Evolutionary conservation across 1,140 invertebrate genomes (phyloP).

Genomic region (Philotrypesis tridentata): DNA sequence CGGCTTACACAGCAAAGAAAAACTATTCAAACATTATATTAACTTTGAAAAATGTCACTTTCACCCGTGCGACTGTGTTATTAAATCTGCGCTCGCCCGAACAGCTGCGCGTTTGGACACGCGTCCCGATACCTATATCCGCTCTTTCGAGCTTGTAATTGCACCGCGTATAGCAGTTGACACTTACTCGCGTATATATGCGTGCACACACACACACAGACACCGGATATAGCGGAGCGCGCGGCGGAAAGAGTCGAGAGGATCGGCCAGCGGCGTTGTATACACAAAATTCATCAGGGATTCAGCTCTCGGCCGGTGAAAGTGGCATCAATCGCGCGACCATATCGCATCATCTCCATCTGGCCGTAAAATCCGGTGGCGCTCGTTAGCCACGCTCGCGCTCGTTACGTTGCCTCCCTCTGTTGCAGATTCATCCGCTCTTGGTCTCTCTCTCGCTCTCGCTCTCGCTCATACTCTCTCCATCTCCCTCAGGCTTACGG

Average conservation of each 20-base stretch:
- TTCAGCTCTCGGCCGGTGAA: background rate
- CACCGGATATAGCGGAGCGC: background rate
- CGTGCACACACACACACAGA: too few relatives aligned
- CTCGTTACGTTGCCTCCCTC: conserved; percentile 64
- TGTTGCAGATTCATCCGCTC: background rate
- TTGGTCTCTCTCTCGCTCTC: conserved; percentile 3
- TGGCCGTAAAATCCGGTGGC: conserved; percentile 70
- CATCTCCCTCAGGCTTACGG: background rate
- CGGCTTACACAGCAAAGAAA: conserved; percentile 24
- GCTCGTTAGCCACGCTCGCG: conserved; percentile 71
- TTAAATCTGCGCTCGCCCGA: background rate
- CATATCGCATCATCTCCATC: conserved; percentile 69
- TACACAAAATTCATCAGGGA: conserved; percentile 30
- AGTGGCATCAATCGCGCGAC: conserved; percentile 65
- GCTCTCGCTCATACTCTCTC: background rate
- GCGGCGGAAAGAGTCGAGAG: background rate
- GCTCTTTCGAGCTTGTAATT: background rate
- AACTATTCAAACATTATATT: conserved; percentile 46
- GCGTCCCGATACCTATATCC: background rate
- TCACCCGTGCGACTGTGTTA: conserved; percentile 13
- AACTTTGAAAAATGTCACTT: conserved; percentile 47
- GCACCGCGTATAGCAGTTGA: background rate
- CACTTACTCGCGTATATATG: background rate
- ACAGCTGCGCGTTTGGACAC: background rate
- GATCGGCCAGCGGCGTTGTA: background rate